Percentiles rank a stretch among this genome's conserved stretches.
phyloP scores from a whole-genome alignment of 2,888 invertebrate genomes.

The Nematopogon swammerdamellus region DNA sequence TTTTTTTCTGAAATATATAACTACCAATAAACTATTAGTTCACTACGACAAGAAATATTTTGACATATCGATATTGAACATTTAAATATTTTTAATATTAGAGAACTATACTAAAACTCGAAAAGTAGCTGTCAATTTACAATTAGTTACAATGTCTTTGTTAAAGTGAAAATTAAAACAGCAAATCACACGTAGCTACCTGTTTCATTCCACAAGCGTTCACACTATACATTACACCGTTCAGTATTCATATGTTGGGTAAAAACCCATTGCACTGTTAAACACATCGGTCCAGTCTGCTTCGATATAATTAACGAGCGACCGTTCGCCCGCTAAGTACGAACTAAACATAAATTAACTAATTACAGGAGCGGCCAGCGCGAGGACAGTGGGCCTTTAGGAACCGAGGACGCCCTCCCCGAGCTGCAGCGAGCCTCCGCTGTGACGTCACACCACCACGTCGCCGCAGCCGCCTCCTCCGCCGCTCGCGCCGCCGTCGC shows the following conservation, averaged over 20 bases:
- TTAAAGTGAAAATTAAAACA: conserved; percentile 4
- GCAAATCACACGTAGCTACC: background rate
- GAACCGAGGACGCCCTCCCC: conserved; percentile 56
- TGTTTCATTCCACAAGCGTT: background rate
- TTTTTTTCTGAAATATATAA: conserved; percentile 44
- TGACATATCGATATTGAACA: conserved; percentile 9
- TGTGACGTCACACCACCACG: conserved; percentile 66
- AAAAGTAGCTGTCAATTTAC: conserved; percentile 21
- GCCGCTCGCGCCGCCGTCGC: conserved; percentile 12
- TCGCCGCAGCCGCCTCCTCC: conserved; percentile 24
- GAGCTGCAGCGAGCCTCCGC: conserved; percentile 54
- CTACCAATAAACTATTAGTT: conserved; percentile 35
- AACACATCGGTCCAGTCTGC: conserved; percentile 17
- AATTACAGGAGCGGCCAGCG: background rate
- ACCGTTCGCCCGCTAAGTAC: no score
- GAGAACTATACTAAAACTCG: conserved; percentile 27
- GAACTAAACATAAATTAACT: background rate
- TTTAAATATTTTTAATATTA: conserved; percentile 11
- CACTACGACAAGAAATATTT: conserved; percentile 29
- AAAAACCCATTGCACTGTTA: no score
- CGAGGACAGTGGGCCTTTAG: conserved; percentile 31
- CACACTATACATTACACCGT: background rate
- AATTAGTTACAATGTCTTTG: conserved; percentile 21
- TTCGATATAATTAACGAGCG: conserved; percentile 10
- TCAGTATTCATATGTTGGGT: no score